These are phyloP conservation scores for Stichopus chloronotus DNA, from an alignment of 35 echinoderm and acorn worm genomes.

Conservation along the genomic window DNA sequence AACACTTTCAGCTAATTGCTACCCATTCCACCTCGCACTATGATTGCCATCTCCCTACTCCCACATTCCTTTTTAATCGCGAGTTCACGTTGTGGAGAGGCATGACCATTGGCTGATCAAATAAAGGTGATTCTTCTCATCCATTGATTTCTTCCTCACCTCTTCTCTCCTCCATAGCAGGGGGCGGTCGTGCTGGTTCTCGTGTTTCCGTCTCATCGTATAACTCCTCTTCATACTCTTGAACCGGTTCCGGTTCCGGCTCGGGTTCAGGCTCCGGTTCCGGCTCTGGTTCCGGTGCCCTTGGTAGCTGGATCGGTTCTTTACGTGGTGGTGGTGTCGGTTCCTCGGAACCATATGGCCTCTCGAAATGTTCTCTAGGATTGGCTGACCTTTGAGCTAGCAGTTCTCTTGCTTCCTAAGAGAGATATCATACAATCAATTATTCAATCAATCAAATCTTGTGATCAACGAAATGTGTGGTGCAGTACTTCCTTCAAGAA, in stretches of 20 bases:
- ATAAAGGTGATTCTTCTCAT: too few species aligned
- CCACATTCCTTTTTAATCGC: too few species aligned
- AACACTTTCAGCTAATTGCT: too few species aligned
- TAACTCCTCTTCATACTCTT: conserved; percentile 33
- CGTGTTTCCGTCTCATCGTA: conserved; percentile 59
- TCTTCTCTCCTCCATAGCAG: conserved; percentile 34
- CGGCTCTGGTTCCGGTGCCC: conserved; percentile 63
- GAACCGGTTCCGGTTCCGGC: conserved; percentile 57
- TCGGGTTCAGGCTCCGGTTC: conserved; percentile 70
- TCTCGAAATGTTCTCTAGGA: conserved; percentile 58
- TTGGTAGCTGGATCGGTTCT: conserved; percentile 39
- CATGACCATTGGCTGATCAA: too few species aligned
- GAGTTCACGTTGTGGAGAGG: too few species aligned
- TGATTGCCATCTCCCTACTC: too few species aligned
- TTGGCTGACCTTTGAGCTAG: conserved; percentile 67
- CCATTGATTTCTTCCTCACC: not conserved
- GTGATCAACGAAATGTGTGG: not conserved
- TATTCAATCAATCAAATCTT: not conserved
- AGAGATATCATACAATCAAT: not conserved
- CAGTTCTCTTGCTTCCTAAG: conserved; percentile 72
- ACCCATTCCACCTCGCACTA: too few species aligned
- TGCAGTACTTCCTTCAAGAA: not conserved
- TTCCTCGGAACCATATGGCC: not conserved
- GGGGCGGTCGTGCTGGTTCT: conserved; percentile 13
- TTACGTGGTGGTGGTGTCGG: conserved; percentile 54